These are phyloP conservation scores for Pimpla rufipes DNA, from an alignment of 2,888 invertebrate species.

Conservation along the genomic window DNA sequence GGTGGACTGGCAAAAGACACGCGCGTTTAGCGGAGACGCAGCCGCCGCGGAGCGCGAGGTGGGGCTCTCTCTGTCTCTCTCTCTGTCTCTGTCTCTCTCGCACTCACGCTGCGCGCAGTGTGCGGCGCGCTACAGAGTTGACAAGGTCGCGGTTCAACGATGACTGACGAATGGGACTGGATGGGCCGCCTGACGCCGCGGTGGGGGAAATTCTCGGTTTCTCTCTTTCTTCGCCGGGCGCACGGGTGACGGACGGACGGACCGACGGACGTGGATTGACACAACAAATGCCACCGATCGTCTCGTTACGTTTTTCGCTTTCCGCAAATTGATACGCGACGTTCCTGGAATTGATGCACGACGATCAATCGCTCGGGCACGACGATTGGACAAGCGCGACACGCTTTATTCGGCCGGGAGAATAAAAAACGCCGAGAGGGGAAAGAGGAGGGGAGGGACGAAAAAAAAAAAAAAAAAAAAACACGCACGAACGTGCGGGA, in stretches of 20 bases:
- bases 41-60: slow-evolving; percentile 34
- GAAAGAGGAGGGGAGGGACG: background rate
- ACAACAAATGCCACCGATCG: background rate
- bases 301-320: background rate
- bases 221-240: slow-evolving; percentile 1
- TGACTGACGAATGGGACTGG: slow-evolving; percentile 69
- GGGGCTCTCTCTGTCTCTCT: background rate
- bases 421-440: background rate
- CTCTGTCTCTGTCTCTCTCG: no score
- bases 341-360: slow-evolving; percentile 24
- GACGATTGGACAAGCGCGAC: background rate
- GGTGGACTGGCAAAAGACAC: background rate
- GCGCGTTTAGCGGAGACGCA: slow-evolving; percentile 11
- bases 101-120: slow-evolving; percentile 2
- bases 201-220: slow-evolving; percentile 44
- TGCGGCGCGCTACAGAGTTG: slow-evolving; percentile 63
- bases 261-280: no score
- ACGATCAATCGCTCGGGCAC: background rate
- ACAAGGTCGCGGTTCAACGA: slow-evolving; percentile 71
- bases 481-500: slow-evolving; percentile 3
- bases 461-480: slow-evolving; percentile 13
- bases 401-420: slow-evolving; percentile 5
- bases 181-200: slow-evolving; percentile 62
- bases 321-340: slow-evolving; percentile 7
- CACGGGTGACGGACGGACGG: slow-evolving; percentile 43